Evolutionary conservation across 35 echinoderm and acorn worm genomes (phyloP), one percentile per base, ranked within the genome.

Genomic region (Holothuria glaberrima): DNA sequence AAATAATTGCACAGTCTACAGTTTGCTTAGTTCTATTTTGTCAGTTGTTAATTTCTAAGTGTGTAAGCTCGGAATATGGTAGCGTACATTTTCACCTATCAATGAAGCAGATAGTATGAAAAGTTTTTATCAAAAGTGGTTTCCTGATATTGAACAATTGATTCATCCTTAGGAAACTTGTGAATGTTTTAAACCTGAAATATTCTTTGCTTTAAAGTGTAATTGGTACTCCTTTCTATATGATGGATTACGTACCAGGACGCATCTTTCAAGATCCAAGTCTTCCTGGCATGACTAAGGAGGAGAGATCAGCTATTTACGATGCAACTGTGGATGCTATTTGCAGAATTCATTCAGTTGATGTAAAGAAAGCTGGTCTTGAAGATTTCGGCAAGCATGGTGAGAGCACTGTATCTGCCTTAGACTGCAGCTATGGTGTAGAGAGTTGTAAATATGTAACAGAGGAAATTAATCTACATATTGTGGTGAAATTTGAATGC

Each of bases 341-440:
- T 19, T 93, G 93, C 75, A 70, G 58, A 68, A 86, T 99, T 29
- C 93, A 99, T 58, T 10, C 52, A 35, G 96, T 94, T 3, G 93
- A 98, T 89, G 86, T 98, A 6, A 67, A 80, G 21, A 59, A 90
- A 58, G 96, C 92, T 71, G 96, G 96, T 16, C 74, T 98, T 17
- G 54, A 98, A 57, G 88, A 83, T 30, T 98, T 88, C 85, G 96
- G 96, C 45, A 98, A 98, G 50, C 93, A 92, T 75, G 96, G 96
- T 98, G 54, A 82, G 24, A 36, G 19, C 12, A 46, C 4, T 10
- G 4, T 46, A 5, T 46, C 13, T 54, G 13, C 13, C 13, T 14
- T 54, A 17, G 44, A 46, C 44, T 54, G 50, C 16, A 54, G 9
- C 66, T 18, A 25, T 69, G 66, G 16, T 24, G 21, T 69, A 13